phyloP scores from a whole-genome alignment of 2,888 invertebrate genomes.

The Fragum fragum region DNA sequence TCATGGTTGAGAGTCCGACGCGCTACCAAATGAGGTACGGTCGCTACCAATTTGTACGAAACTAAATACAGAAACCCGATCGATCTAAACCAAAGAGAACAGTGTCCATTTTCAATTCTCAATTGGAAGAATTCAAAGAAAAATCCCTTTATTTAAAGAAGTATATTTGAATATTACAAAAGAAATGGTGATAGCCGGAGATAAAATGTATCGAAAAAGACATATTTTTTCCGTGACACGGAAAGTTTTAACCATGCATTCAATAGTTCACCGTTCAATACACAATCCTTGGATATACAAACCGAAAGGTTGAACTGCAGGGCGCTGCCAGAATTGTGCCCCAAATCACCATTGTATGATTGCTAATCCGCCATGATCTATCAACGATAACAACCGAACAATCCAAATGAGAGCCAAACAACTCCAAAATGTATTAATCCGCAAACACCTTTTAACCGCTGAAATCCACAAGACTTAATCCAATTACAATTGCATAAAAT shows the following conservation, averaged over 20 bases:
- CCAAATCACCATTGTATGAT: slow-evolving; percentile 11
- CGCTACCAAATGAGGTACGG: no score
- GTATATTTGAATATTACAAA: no score
- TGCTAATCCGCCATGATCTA: slow-evolving; percentile 27
- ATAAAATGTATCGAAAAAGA: no score
- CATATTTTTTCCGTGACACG: no score
- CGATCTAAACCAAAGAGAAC: no score
- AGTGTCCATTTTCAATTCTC: no score
- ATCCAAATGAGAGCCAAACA: slow-evolving; percentile 26
- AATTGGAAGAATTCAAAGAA: no score
- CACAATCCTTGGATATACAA: slow-evolving; percentile 27
- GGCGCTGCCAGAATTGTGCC: not conserved
- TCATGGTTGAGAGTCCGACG: no score
- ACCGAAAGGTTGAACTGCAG: slow-evolving; percentile 24
- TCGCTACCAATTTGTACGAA: no score
- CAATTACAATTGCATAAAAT: slow-evolving; percentile 43
- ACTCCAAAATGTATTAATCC: slow-evolving; percentile 23
- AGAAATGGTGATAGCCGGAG: no score
- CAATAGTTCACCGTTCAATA: slow-evolving; percentile 27
- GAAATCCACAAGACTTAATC: slow-evolving; percentile 31
- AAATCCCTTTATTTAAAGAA: no score
- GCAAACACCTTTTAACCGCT: slow-evolving; percentile 30
- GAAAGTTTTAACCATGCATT: slow-evolving; percentile 1
- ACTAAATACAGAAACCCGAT: no score
- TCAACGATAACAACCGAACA: slow-evolving; percentile 28